Evolutionary conservation across 1,140 invertebrate genomes (phyloP).

Genomic region (Brachionus asplanchnoidis): DNA sequence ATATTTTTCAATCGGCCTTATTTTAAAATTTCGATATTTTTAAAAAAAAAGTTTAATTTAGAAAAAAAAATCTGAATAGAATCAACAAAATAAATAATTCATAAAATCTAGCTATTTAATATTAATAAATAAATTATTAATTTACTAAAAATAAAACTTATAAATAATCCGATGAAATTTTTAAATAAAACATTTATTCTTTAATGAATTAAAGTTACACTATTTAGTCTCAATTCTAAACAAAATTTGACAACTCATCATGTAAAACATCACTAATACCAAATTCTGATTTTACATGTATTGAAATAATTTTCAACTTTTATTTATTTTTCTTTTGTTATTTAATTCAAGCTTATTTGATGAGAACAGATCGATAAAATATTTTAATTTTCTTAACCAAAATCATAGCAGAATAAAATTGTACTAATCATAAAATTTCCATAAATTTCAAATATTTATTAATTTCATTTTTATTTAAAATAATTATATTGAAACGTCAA

Average conservation of each 20-base stretch:
- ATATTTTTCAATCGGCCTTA: too few relatives aligned
- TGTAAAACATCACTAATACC: background rate
- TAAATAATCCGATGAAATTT: too few relatives aligned
- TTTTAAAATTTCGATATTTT: too few relatives aligned
- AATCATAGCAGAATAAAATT: background rate
- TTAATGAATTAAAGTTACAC: too few relatives aligned
- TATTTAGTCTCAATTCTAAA: background rate
- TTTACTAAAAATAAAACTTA: too few relatives aligned
- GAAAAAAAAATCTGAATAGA: too few relatives aligned
- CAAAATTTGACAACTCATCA: background rate
- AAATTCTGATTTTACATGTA: background rate
- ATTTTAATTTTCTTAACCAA: background rate
- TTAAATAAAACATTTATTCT: too few relatives aligned
- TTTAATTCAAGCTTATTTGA: background rate
- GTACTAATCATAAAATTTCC: conserved; percentile 16
- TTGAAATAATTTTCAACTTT: background rate
- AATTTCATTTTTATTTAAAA: background rate
- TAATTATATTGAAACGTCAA: background rate
- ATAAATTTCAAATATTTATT: background rate
- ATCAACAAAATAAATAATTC: too few relatives aligned
- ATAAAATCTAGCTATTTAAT: too few relatives aligned
- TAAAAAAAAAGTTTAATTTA: too few relatives aligned
- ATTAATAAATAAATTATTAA: too few relatives aligned
- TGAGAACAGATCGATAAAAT: conserved; percentile 4
- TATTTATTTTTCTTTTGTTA: background rate